These are phyloP conservation scores for Tenrec ecaudatus DNA, from an alignment of 2,113 vertebrate genomes.

Conservation along the genomic window DNA sequence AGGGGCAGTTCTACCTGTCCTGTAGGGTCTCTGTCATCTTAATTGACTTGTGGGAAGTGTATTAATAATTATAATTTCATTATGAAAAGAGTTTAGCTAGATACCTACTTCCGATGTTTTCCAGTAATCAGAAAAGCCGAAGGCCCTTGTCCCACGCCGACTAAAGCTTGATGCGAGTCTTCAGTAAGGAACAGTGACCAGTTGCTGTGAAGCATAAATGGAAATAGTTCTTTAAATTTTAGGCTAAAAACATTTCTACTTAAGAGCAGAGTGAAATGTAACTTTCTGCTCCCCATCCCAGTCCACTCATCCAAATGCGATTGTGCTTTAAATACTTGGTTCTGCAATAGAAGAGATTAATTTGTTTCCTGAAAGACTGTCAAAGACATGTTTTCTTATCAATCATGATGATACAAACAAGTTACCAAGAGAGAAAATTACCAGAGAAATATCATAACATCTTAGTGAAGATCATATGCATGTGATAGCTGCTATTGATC, in stretches of 20 bases:
- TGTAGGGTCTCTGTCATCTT: no score
- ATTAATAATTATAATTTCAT: not conserved
- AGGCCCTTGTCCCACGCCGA: rapidly evolving
- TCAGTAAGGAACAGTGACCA: not conserved
- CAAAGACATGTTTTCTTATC: not conserved
- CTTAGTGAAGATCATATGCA: not conserved
- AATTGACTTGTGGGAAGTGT: no score
- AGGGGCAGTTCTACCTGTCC: no score
- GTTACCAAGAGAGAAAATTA: not conserved
- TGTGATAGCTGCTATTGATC: not conserved
- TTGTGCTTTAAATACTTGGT: not conserved
- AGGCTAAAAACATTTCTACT: not conserved
- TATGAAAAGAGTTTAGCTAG: not conserved
- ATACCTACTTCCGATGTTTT: not conserved
- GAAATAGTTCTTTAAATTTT: not conserved
- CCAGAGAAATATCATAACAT: not conserved
- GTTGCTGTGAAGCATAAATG: not conserved
- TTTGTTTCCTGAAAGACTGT: not conserved
- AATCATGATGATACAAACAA: not conserved
- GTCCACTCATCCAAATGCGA: not conserved
- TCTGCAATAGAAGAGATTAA: not conserved
- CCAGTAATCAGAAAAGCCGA: not conserved
- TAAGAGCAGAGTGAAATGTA: not conserved
- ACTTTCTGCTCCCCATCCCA: not conserved
- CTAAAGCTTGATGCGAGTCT: not conserved